Base-by-base conservation (phyloP, 2,888 invertebrate species). In the Caenorhabditis auriculariae region DNA sequence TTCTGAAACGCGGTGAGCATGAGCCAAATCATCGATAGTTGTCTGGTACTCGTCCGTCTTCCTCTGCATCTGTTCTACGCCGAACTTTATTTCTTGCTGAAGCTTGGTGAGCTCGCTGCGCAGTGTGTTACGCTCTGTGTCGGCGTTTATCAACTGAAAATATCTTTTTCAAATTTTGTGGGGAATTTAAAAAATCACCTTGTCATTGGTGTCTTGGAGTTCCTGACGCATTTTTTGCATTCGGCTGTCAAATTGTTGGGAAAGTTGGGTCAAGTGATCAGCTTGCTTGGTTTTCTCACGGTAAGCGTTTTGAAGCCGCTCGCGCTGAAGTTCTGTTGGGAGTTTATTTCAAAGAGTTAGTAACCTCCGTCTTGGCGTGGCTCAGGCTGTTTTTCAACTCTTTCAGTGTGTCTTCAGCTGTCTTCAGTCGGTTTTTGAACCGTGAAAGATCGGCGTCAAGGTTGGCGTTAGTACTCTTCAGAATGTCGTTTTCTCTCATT, bases 11-110 rank as follows among this genome's bases (percentile, higher is more conserved):
- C 80, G 59, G 26, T 80, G 80, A 12, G 77, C 74, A 43, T 76
- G 75, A 32, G 76, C 66, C 52, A 80, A 63, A 44, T 80, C 77
- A 35, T 78, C 76, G 43, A 80, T 62, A 6, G 77, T 74, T 0
- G 66, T 67, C 39, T 77, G 74, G 60, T 77, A 80, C 49, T 80
- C 80, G 43, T 80, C 80, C 19, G 70, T 76, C 60, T 80, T 80
- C 32, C 79, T 68, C 50, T 69, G 65, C 65, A 80, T 78, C 48
- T 80, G 80, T 44, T 78, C 80, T 43, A 75, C 72, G 35, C 77
- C 77, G 56, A 80, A 80, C 49, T 77, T 77, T 23, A 80, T 64
- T 47, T 80, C 80, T 41, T 75, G 69, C 27, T 72, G 69, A 26
- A 78, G 54, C 46, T 74, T 73, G 47, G 62, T 59, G 6, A 77